Percentiles rank a stretch among this genome's conserved stretches.
These are phyloP conservation scores for Gnathochromis pfefferi DNA, from an alignment of 2,113 vertebrate species.

Conservation along the genomic window DNA sequence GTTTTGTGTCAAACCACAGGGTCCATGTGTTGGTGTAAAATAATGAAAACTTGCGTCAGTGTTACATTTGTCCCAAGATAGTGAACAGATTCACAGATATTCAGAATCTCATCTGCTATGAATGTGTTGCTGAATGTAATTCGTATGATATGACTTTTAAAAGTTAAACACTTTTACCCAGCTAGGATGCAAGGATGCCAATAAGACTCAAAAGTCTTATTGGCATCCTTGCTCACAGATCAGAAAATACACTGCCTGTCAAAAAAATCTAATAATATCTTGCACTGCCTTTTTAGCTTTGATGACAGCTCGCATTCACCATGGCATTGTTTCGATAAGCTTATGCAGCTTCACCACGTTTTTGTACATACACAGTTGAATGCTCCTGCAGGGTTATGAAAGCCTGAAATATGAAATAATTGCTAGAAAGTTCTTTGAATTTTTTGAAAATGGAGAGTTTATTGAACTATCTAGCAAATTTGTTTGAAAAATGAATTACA, in stretches of 20 bases:
- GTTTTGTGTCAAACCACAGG: background rate
- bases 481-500: background rate
- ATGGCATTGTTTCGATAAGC: background rate
- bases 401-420: background rate
- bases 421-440: background rate
- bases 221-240: background rate
- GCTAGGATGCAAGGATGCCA: too few species aligned
- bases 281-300: background rate
- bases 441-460: too few species aligned
- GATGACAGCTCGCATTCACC: fast-evolving
- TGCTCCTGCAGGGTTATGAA: background rate
- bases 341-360: background rate
- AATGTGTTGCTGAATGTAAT: background rate
- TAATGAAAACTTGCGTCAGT: background rate
- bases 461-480: background rate
- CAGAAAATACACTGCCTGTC: background rate
- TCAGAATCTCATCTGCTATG: background rate
- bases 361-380: background rate
- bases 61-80: background rate
- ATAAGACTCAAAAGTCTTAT: background rate
- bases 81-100: background rate
- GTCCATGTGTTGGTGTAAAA: background rate
- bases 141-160: background rate
- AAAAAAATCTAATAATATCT: background rate
- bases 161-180: background rate